A percentile compares a stretch with the other conserved stretches of the same genome.
These are phyloP conservation scores for Beris chalybata DNA, from an alignment of 2,888 invertebrate species.

Conservation along the genomic window DNA sequence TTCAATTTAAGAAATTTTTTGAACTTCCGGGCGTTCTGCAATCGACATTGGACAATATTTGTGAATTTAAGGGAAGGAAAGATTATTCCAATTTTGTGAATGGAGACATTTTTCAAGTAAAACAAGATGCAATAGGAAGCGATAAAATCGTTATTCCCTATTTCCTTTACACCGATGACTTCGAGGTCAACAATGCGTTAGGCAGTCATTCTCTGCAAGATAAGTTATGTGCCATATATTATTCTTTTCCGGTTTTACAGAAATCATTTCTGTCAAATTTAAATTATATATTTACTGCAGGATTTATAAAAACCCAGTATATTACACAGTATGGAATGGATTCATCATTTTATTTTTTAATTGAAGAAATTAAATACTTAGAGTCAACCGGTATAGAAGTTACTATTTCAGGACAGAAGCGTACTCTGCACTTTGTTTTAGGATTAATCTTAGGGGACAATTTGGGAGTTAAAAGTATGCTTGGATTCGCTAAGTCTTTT, in stretches of 20 bases:
- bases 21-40: constrained; percentile 9
- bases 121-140: neutral
- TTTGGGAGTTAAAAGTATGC: too few species aligned
- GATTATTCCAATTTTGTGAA: constrained; percentile 1
- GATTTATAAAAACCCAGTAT: neutral
- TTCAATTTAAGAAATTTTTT: constrained; percentile 12
- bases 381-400: neutral
- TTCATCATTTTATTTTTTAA: neutral
- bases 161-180: neutral
- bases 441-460: too few species aligned
- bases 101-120: neutral
- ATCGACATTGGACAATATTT: neutral
- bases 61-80: neutral
- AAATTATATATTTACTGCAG: constrained; percentile 2
- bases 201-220: neutral
- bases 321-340: neutral
- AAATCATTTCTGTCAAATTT: neutral
- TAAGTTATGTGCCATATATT: neutral
- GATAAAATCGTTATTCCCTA: neutral
- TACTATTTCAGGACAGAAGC: neutral
- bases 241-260: neutral
- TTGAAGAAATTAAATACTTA: neutral
- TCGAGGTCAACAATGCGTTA: neutral
- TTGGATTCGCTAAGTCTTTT: too few species aligned
- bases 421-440: too few species aligned